Evolutionary conservation across 1,140 invertebrate species (phyloP), one percentile per base, ranked within the genome.

Genomic region (Drosophila cardini): DNA sequence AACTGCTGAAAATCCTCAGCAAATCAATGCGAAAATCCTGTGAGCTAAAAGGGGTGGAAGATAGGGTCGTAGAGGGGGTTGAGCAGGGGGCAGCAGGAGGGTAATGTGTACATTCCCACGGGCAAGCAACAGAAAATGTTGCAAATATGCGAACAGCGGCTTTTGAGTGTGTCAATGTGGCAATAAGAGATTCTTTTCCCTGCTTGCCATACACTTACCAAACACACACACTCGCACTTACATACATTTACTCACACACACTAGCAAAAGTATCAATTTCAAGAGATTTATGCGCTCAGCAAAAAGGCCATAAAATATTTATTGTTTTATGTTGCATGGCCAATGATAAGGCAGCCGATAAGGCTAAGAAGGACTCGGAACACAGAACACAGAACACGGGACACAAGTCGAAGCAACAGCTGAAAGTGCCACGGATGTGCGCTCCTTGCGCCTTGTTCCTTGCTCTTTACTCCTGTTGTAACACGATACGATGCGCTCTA

Each of bases 271-370:
- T 84, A 85, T 85, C 81, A 86, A 86, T 85, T 85, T 85, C 71
- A 75, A 67, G 63, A 85, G 82, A 85, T 85, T 85, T 85, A 85
- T 85, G 83, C 75, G 71, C 52, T 68, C 58, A 53, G 82, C 71
- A 78, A 82, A 81, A 74, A 84, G 75, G 75, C 78, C 76, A 82
- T 85, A 85, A 85, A 87, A 86, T 85, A 85, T 85, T 85, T 87
- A 85, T 85, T 85, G 82, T 85, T 86, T 81, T 82, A 82, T 85
- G 76, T 80, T 84, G 55, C 76, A 67, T 63, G 64, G 76, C 52
- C 80, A 68, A 50, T 83, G 80, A 83, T 83, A 83, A 83, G 80
- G 80, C 74, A 52, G 53, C 45, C 57, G 74, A 76, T 79, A 67
- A 62, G 60, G 52, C 48, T 32, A 52, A 52, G 48, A 26, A 26